These are phyloP conservation scores for Microctenopoma steveboyesi DNA, from an alignment of 2,797 vertebrate genomes.

Conservation along the genomic window DNA sequence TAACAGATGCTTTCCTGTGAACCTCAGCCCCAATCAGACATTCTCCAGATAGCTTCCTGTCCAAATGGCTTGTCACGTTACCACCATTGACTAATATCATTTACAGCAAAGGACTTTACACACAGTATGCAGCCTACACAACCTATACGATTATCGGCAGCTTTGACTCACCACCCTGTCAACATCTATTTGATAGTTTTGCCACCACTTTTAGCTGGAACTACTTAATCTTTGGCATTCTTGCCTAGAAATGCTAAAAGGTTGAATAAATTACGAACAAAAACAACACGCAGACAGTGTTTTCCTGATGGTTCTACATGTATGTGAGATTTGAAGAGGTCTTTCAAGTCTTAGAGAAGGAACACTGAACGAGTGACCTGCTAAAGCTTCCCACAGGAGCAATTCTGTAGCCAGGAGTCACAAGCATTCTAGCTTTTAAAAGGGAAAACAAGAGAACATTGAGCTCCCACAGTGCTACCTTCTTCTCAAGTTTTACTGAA, in stretches of 20 bases:
- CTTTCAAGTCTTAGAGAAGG: constrained; percentile 33
- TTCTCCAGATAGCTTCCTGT: constrained; percentile 77
- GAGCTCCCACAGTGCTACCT: constrained; percentile 42
- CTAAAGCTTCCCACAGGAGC: constrained; percentile 59
- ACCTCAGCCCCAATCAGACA: constrained; percentile 51
- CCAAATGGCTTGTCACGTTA: constrained; percentile 69
- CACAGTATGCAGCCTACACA: constrained; percentile 2
- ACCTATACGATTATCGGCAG: constrained; percentile 18
- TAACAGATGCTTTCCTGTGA: constrained; percentile 46
- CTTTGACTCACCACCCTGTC: not conserved
- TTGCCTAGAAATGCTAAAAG: too few relatives aligned
- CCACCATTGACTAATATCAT: constrained; percentile 48
- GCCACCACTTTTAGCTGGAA: too few relatives aligned
- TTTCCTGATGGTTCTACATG: not conserved
- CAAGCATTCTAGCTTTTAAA: constrained; percentile 56
- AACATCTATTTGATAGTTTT: not conserved
- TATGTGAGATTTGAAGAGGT: constrained; percentile 17
- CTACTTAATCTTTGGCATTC: too few relatives aligned
- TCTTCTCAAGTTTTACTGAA: constrained; percentile 51
- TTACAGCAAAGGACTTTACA: constrained; percentile 46
- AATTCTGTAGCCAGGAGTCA: constrained; percentile 59
- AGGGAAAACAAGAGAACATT: constrained; percentile 61
- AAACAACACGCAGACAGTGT: not conserved
- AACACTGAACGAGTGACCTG: constrained; percentile 23
- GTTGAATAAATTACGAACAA: not conserved